Conservation (phyloP, 2,797 vertebrate species). For the Hydrophis major region DNA sequence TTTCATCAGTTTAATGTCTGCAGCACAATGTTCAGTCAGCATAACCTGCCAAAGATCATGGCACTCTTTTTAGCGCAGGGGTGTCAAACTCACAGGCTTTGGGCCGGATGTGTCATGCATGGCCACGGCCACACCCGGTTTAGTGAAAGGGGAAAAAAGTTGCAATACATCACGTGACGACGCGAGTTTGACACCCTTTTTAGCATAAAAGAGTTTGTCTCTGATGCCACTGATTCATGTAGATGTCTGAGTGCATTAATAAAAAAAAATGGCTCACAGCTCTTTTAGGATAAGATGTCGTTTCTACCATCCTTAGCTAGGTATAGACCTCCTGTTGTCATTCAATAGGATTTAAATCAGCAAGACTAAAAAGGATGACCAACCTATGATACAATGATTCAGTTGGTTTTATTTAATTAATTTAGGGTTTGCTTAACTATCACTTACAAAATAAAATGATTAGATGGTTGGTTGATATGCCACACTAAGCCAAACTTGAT, state of each 20-base stretch:
- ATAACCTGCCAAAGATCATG: background rate
- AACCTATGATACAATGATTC: background rate
- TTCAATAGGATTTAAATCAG: background rate
- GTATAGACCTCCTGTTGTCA: background rate
- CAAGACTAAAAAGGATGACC: background rate
- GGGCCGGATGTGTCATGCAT: too few relatives aligned
- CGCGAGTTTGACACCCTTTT: too few relatives aligned
- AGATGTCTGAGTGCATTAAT: conserved; percentile 18
- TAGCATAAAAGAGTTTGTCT: background rate
- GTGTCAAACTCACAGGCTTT: too few relatives aligned
- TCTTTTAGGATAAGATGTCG: conserved; percentile 7
- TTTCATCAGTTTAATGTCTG: background rate
- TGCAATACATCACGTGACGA: too few relatives aligned
- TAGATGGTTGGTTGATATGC: background rate
- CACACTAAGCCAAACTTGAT: background rate
- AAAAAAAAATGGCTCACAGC: background rate
- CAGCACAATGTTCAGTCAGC: background rate
- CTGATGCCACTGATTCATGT: conserved; percentile 7
- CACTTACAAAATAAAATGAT: background rate
- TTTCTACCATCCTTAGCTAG: background rate
- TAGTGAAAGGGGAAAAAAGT: too few relatives aligned
- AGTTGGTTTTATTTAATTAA: background rate
- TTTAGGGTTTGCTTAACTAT: background rate
- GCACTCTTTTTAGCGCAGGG: background rate
- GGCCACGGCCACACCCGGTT: too few relatives aligned